A percentile compares a stretch with the other conserved stretches of the same genome.
Conservation (phyloP, 2,888 invertebrate genomes). For the Drosophila testacea region DNA sequence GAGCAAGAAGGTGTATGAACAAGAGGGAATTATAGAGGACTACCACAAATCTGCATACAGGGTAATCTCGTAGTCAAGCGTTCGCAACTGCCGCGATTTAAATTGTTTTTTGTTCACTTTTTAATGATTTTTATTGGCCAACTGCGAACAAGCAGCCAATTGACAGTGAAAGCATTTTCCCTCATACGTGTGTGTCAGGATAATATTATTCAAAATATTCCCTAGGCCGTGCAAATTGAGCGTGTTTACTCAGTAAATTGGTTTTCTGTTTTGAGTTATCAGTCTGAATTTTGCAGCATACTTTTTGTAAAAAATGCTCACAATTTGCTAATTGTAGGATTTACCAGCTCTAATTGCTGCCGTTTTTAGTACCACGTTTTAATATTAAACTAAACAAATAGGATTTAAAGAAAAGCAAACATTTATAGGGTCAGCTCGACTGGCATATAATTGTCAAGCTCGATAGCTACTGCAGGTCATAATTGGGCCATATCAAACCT, state of each 20-base stretch:
- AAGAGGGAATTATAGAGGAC: too few relatives aligned
- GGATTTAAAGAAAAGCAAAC: not conserved
- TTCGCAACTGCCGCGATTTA: not conserved
- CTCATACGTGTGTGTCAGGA: slow-evolving; percentile 14
- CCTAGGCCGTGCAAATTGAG: slow-evolving; percentile 33
- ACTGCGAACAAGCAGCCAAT: slow-evolving; percentile 19
- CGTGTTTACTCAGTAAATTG: slow-evolving; percentile 47
- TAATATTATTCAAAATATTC: slow-evolving; percentile 47
- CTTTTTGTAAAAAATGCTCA: slow-evolving; percentile 10
- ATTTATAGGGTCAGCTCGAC: not conserved
- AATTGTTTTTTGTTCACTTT: slow-evolving; percentile 13
- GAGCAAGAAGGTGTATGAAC: too few relatives aligned
- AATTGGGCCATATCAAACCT: too few relatives aligned
- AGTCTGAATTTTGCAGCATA: slow-evolving; percentile 1
- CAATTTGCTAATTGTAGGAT: slow-evolving; percentile 52
- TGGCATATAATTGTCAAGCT: not conserved
- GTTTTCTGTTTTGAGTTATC: slow-evolving; percentile 21
- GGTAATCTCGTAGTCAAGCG: not conserved
- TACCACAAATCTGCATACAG: too few relatives aligned
- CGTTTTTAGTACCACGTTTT: slow-evolving; percentile 4
- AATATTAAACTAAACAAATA: slow-evolving; percentile 5
- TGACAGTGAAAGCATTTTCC: slow-evolving; percentile 14
- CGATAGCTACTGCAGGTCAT: too few relatives aligned
- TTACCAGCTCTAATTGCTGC: slow-evolving; percentile 45
- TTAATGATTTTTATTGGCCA: slow-evolving; percentile 39